These are phyloP conservation scores for Esperia sulphurella DNA, from an alignment of 2,888 invertebrate species.

Conservation along the genomic window DNA sequence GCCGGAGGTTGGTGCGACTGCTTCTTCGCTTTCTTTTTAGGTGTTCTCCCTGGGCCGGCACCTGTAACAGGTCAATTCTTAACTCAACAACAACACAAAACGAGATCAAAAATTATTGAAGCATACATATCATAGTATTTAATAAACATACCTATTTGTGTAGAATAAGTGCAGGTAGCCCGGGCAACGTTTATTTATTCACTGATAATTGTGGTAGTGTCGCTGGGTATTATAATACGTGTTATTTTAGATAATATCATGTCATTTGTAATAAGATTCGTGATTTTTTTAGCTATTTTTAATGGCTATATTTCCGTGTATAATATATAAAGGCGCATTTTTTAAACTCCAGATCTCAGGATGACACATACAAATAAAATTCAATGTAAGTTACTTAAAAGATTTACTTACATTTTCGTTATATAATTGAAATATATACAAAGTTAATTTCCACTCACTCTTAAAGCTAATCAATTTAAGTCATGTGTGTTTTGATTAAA, in stretches of 20 bases:
- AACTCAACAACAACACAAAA: neutral
- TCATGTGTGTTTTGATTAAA: conserved; percentile 74
- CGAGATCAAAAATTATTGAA: neutral
- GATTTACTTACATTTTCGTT: conserved; percentile 73
- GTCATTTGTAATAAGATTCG: too few species aligned
- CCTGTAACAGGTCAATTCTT: conserved; percentile 3
- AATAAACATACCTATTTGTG: conserved; percentile 4
- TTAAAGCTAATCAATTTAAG: conserved; percentile 70
- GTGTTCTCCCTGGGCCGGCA: conserved; percentile 54
- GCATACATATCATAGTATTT: neutral
- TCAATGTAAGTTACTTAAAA: conserved; percentile 70
- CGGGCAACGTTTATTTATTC: neutral
- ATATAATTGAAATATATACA: conserved; percentile 76
- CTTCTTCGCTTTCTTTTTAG: conserved; percentile 70
- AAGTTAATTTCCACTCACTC: conserved; percentile 71
- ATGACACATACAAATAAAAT: conserved; percentile 59
- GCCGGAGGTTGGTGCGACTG: conserved; percentile 48
- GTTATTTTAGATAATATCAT: too few species aligned
- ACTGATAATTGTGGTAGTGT: conserved; percentile 11
- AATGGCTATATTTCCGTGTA: neutral
- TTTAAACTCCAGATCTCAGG: conserved; percentile 73
- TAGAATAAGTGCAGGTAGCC: neutral
- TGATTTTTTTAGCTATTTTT: too few species aligned
- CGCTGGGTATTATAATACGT: too few species aligned
- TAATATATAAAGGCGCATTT: neutral